phyloP scores from a whole-genome alignment of 2,888 invertebrate species.

The Papilio elwesi region DNA sequence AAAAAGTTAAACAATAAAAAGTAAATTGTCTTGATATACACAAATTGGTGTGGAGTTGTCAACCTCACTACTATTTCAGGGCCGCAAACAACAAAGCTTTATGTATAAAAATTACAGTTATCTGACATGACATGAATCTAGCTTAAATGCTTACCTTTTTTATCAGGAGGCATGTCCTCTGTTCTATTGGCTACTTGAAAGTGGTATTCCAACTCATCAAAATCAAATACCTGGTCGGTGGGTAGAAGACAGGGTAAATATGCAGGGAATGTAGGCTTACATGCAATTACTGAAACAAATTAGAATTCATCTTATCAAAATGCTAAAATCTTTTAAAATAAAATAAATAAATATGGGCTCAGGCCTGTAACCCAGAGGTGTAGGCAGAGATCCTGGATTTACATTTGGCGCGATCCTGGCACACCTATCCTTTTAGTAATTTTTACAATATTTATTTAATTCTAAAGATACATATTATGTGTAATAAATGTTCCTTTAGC shows the following conservation, averaged over 20 bases:
- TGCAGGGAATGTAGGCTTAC: constrained; percentile 92
- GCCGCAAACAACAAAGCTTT: no score
- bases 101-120: neutral
- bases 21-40: no score
- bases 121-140: neutral
- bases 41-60: neutral
- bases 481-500: no score
- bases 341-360: no score
- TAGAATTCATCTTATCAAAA: neutral
- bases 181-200: constrained; percentile 87
- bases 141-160: constrained; percentile 64
- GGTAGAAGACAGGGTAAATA: constrained; percentile 94
- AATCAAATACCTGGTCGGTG: constrained; percentile 97
- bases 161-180: constrained; percentile 85
- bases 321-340: no score
- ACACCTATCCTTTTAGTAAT: no score
- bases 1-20: no score
- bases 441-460: no score
- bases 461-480: no score
- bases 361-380: no score
- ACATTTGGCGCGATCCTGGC: no score
- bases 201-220: constrained; percentile 92
- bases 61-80: neutral
- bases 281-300: constrained; percentile 90
- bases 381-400: no score